phyloP scores from a whole-genome alignment of 2,888 invertebrate genomes.

The Harpalus rubripes region DNA sequence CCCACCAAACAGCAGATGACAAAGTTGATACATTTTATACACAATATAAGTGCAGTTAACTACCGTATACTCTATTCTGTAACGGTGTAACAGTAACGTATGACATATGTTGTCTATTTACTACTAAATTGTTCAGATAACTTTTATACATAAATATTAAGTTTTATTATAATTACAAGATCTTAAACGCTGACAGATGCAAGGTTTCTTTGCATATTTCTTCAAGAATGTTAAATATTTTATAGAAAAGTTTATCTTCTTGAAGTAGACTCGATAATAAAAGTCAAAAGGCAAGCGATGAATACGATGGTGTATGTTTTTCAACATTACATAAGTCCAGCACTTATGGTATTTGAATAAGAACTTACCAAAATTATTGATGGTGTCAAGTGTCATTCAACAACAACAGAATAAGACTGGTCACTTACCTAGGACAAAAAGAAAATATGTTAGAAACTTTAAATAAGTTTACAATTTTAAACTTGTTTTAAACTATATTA shows the following conservation, averaged over 20 bases:
- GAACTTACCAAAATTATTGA: background rate
- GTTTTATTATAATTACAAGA: background rate
- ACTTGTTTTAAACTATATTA: too few relatives aligned
- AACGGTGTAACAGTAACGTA: background rate
- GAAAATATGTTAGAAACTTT: background rate
- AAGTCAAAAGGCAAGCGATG: too few relatives aligned
- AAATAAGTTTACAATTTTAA: too few relatives aligned
- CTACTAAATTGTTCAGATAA: background rate
- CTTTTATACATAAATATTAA: background rate
- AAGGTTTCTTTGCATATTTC: background rate
- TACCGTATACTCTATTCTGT: background rate
- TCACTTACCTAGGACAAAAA: background rate
- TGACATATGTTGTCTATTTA: background rate
- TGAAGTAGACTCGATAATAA: too few relatives aligned
- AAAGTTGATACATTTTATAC: background rate
- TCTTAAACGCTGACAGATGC: background rate
- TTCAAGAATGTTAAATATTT: background rate
- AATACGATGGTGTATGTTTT: too few relatives aligned
- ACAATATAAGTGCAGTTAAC: background rate
- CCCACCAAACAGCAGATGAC: background rate
- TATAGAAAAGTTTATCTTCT: background rate
- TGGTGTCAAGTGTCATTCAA: background rate
- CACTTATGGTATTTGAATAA: background rate
- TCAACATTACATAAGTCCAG: too few relatives aligned
- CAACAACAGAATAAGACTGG: background rate